Evolutionary conservation across 2,113 vertebrate genomes (phyloP), one percentile per base, ranked within the genome.

Genomic region (Tyto alba): DNA sequence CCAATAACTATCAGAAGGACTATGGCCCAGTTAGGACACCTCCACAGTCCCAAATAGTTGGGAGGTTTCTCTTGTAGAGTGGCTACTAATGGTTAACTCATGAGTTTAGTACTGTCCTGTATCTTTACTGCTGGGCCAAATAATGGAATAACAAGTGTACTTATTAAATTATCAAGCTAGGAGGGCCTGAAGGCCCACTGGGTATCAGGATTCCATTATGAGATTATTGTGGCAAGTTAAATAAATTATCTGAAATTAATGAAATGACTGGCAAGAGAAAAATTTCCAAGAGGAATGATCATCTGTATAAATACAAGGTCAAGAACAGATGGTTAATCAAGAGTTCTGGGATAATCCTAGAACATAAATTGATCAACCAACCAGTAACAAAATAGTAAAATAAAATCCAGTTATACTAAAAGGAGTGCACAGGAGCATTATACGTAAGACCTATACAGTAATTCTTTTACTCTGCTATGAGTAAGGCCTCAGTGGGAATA

Each of bases 281-380:
- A 50, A 25, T 3, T 52, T 64, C 34, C 36, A 60, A 60, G 53
- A 76, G 20, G 9, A 85, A 63, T 52, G 38, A 86, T 43, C 60
- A 29, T 89, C 53, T 47, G 8, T 66, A 43, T 47, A 80, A 93
- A 75, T 15, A 47, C 13, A 90, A 67, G 18, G 47, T 77, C 20
- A 18, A 40, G 60, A 94, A 55, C 68, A 92, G 47, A 3, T 86
- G 64, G 26, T 71, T 74, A 84, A 67, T 81, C 4, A 19, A 64
- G 56, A 84, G 48, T 87, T 92, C 52, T 90, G 52, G 47, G 73
- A 29, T 89, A 92, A 96, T 90, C 89, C 86, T 52, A 84, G 84
- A 78, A 64, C 64, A 63, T 55, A 87, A 93, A 74, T 21, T 95
- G 83, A 52, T 90, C 52, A 47, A 78, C n/a, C 32, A 88, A 62